phyloP scores from a whole-genome alignment of 1,140 invertebrate species.

The Cherax destructor region DNA sequence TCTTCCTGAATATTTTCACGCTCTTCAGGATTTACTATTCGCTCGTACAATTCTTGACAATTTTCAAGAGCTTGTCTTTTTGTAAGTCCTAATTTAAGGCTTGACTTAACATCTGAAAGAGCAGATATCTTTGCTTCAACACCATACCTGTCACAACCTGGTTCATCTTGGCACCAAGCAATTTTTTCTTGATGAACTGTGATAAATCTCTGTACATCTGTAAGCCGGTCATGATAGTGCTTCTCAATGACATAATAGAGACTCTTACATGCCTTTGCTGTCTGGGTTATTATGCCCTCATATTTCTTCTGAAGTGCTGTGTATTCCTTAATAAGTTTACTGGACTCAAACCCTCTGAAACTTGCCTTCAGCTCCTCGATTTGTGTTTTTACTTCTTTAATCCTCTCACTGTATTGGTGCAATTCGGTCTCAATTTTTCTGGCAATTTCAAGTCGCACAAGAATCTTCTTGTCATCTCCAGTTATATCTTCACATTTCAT shows the following conservation, averaged over 20 bases:
- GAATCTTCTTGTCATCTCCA: slow-evolving; percentile 88
- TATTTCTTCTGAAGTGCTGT: slow-evolving; percentile 86
- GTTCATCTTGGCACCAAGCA: slow-evolving; percentile 92
- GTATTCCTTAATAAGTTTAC: slow-evolving; percentile 85
- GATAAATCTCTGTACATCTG: slow-evolving; percentile 86
- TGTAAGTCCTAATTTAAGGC: slow-evolving; percentile 78
- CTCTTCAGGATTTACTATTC: slow-evolving; percentile 71
- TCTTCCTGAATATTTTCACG: slow-evolving; percentile 71
- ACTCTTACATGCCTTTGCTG: slow-evolving; percentile 87
- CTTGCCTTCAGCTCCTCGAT: slow-evolving; percentile 84
- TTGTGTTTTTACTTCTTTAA: slow-evolving; percentile 82
- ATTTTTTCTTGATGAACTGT: slow-evolving; percentile 90
- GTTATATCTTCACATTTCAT: slow-evolving; percentile 94
- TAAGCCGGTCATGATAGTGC: slow-evolving; percentile 89
- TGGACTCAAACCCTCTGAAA: slow-evolving; percentile 88
- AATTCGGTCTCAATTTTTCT: slow-evolving; percentile 83
- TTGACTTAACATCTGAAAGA: slow-evolving; percentile 85
- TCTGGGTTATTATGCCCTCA: slow-evolving; percentile 84
- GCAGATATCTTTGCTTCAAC: slow-evolving; percentile 93
- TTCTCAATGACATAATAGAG: slow-evolving; percentile 90
- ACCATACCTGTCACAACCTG: slow-evolving; percentile 91
- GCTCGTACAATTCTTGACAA: slow-evolving; percentile 69
- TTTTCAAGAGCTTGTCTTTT: slow-evolving; percentile 72
- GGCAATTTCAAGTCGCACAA: slow-evolving; percentile 85
- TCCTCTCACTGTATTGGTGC: slow-evolving; percentile 78